Evolutionary conservation across 1,140 invertebrate species (phyloP).

Genomic region (Proctacanthus coquilletti): DNA sequence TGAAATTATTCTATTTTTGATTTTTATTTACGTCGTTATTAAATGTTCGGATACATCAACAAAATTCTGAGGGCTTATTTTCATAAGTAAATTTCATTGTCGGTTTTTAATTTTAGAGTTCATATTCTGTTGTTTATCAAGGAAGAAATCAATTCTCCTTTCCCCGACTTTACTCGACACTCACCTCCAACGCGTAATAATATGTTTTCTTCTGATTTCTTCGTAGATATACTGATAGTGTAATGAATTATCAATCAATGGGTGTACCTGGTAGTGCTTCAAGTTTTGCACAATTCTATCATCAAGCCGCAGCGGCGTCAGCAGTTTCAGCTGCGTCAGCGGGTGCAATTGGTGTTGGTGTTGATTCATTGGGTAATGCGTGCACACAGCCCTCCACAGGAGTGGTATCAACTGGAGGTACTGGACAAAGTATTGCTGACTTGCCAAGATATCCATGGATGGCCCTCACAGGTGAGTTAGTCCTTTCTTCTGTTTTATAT

Average conservation of each 20-base stretch:
- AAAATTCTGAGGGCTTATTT: too few species aligned
- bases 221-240: constrained; percentile 27
- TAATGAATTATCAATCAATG: constrained; percentile 32
- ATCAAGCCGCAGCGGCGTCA: constrained; percentile 53
- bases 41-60: too few species aligned
- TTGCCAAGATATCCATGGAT: constrained; percentile 93
- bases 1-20: too few species aligned
- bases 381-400: constrained; percentile 42
- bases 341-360: constrained; percentile 31
- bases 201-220: too few species aligned
- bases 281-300: constrained; percentile 69
- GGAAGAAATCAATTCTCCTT: too few species aligned
- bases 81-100: too few species aligned
- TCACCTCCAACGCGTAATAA: too few species aligned
- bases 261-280: constrained; percentile 28
- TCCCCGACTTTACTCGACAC: too few species aligned
- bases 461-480: constrained; percentile 74
- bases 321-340: constrained; percentile 38
- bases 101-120: too few species aligned
- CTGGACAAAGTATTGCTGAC: constrained; percentile 57
- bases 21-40: too few species aligned
- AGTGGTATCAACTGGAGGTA: constrained; percentile 33
- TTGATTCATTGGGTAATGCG: constrained; percentile 27
- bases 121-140: too few species aligned
- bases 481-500: too few species aligned